A percentile compares a stretch with the other conserved stretches of the same genome.
These are phyloP conservation scores for Carduelis carduelis DNA, from an alignment of 2,797 vertebrate genomes.

Conservation along the genomic window DNA sequence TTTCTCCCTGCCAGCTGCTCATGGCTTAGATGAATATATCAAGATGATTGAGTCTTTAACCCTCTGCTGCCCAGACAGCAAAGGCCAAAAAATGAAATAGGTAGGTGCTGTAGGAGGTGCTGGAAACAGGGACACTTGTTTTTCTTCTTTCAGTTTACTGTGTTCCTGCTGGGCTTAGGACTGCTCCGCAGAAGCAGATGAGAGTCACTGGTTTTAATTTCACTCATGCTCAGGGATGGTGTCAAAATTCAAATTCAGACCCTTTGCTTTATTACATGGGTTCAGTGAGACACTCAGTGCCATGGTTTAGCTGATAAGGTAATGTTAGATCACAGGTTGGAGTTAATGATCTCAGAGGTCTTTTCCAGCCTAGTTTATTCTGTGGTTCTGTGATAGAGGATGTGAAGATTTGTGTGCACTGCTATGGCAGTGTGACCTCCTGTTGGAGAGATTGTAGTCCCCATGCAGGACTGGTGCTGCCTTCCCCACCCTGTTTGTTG, in stretches of 20 bases:
- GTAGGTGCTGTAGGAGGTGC: background rate
- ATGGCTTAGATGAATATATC: background rate
- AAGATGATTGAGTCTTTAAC: slow-evolving; percentile 2
- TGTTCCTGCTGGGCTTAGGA: background rate
- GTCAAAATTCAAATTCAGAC: background rate
- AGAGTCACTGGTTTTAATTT: background rate
- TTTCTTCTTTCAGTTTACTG: background rate
- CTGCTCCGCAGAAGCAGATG: background rate
- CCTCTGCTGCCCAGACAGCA: background rate
- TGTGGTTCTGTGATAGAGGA: background rate
- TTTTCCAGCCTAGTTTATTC: background rate
- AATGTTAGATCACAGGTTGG: background rate
- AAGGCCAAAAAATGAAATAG: background rate
- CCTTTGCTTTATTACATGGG: background rate
- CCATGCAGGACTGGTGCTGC: background rate
- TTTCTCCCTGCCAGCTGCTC: background rate
- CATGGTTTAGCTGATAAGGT: no score
- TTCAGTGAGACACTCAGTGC: accelerated
- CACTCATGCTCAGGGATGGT: background rate
- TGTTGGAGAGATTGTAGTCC: background rate
- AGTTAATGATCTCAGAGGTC: background rate
- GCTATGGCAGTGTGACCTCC: background rate
- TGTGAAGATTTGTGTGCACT: background rate
- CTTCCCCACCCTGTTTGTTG: background rate
- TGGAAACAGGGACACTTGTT: background rate